A percentile compares a stretch with the other conserved stretches of the same genome.
phyloP scores from a whole-genome alignment of 2,113 vertebrate species.

The Pao palembangensis region DNA sequence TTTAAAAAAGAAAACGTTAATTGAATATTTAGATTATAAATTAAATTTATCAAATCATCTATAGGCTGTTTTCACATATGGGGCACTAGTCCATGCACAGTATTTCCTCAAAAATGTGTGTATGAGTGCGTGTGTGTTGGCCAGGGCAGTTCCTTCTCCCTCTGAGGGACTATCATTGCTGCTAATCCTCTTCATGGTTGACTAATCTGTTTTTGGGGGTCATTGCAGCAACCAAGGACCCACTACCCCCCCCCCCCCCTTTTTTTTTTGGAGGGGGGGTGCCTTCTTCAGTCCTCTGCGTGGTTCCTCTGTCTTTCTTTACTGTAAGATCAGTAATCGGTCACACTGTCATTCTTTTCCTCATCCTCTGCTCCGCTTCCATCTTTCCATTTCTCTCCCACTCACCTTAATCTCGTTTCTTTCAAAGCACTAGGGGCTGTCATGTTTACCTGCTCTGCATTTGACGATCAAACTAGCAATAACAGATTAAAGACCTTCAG shows the following conservation, averaged over 20 bases:
- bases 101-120: background rate
- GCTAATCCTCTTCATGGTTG: conserved; percentile 64
- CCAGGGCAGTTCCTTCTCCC: conserved; percentile 20
- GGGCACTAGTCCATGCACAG: no score
- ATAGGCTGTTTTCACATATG: no score
- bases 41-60: no score
- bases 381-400: conserved; percentile 5
- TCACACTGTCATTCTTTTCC: background rate
- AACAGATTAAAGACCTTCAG: conserved; percentile 22
- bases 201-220: conserved; percentile 61
- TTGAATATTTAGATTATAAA: no score
- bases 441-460: conserved; percentile 42
- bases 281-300: background rate
- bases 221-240: background rate
- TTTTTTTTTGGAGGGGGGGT: background rate
- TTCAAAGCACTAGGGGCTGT: conserved; percentile 47
- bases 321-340: conserved; percentile 34
- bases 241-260: background rate
- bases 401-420: conserved; percentile 19
- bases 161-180: conserved; percentile 64
- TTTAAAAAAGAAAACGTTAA: no score
- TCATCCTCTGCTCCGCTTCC: conserved; percentile 7
- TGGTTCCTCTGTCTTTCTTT: background rate
- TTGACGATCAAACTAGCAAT: conserved; percentile 43
- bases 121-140: conserved; percentile 37